These are phyloP conservation scores for Nomada ferruginata DNA, from an alignment of 2,888 invertebrate genomes.

Conservation along the genomic window DNA sequence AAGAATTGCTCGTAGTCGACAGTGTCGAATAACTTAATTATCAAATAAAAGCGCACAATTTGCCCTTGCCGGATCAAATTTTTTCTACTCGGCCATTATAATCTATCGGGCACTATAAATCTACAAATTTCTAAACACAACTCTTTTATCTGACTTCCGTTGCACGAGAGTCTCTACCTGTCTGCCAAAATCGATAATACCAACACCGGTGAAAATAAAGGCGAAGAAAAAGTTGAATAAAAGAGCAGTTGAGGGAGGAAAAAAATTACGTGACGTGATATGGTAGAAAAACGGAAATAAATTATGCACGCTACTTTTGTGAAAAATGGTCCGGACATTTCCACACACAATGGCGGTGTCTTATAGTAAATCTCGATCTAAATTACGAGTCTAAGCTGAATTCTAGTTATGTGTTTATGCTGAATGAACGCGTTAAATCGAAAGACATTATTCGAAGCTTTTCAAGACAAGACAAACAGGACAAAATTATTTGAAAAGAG, in stretches of 20 bases:
- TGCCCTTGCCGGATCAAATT: neutral
- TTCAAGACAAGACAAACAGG: too few relatives aligned
- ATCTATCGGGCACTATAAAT: neutral
- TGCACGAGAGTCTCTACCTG: too few relatives aligned
- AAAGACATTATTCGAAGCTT: neutral
- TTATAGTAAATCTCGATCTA: constrained; percentile 14
- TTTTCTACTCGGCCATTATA: neutral
- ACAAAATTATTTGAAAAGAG: too few relatives aligned
- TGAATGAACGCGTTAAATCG: neutral
- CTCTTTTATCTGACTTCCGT: neutral
- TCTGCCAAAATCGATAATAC: constrained; percentile 1
- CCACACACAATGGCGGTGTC: neutral
- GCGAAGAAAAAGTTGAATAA: neutral
- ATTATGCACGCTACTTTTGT: neutral
- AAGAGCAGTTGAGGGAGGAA: too few relatives aligned
- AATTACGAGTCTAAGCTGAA: neutral
- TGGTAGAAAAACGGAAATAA: neutral
- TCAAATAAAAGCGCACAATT: neutral
- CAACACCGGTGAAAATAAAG: neutral
- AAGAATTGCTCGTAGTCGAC: too few relatives aligned
- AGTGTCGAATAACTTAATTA: too few relatives aligned
- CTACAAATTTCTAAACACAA: neutral
- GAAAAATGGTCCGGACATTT: neutral
- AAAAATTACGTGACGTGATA: neutral
- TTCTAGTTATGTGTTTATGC: neutral